A percentile compares a stretch with the other conserved stretches of the same genome.
phyloP scores from a whole-genome alignment of 2,113 vertebrate species.

The Melospiza georgiana region DNA sequence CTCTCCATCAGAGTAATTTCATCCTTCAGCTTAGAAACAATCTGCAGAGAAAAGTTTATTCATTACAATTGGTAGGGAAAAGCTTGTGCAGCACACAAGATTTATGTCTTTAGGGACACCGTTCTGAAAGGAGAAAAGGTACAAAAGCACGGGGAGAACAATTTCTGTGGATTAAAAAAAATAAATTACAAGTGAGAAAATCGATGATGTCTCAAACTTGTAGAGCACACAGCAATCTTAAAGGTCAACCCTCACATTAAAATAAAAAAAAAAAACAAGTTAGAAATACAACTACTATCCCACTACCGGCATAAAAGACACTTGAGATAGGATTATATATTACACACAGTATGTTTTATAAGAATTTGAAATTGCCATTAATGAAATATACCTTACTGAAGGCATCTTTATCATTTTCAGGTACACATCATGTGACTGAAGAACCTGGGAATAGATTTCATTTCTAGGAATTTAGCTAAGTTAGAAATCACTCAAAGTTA shows the following conservation, averaged over 20 bases:
- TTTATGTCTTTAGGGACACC: background rate
- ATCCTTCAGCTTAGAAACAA: slow-evolving; percentile 92
- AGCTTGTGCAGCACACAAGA: background rate
- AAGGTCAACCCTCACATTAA: background rate
- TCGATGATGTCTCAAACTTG: background rate
- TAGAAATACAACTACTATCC: background rate
- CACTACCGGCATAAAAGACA: background rate
- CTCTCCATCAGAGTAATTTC: slow-evolving; percentile 94
- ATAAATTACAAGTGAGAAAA: background rate
- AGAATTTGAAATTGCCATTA: background rate
- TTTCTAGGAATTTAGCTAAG: background rate
- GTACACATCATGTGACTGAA: fast-evolving
- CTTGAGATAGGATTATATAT: background rate
- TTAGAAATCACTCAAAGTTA: background rate
- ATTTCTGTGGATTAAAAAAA: background rate
- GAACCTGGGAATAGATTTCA: background rate
- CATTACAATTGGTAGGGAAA: background rate
- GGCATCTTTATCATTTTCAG: background rate
- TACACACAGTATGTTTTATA: background rate
- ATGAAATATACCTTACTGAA: background rate
- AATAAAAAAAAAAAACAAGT: background rate
- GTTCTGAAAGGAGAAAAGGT: background rate
- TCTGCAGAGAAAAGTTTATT: slow-evolving; percentile 72
- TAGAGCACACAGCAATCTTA: background rate
- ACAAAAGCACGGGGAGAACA: background rate